Conservation (phyloP, 2,113 vertebrate genomes). For the Mohoua ochrocephala region DNA sequence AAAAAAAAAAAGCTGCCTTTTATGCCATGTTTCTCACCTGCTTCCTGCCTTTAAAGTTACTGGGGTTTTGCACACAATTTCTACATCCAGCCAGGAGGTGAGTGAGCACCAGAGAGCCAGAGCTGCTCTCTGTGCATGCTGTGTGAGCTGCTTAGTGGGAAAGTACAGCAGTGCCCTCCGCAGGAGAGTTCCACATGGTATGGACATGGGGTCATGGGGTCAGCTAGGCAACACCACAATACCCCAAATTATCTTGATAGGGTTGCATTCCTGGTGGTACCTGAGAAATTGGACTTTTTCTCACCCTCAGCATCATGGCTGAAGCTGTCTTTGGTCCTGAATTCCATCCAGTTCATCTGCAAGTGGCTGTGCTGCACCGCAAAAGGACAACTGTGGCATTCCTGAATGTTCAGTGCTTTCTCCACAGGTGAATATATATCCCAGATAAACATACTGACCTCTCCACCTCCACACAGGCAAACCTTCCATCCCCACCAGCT, state of each 20-base stretch:
- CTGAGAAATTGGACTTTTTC: background rate
- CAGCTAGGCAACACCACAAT: accelerated
- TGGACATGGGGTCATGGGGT: background rate
- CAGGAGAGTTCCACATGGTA: background rate
- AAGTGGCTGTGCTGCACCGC: background rate
- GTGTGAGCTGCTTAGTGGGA: background rate
- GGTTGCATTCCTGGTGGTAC: background rate
- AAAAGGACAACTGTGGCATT: background rate
- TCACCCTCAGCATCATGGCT: accelerated
- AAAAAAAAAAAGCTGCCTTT: background rate
- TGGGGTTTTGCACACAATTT: background rate
- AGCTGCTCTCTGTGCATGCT: background rate
- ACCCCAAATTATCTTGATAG: background rate
- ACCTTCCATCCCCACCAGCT: background rate
- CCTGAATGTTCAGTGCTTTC: background rate
- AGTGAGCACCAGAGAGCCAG: background rate
- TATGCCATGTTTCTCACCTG: background rate
- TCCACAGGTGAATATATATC: background rate
- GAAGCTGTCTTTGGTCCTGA: background rate
- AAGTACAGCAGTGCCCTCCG: constrained; percentile 24
- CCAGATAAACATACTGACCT: background rate
- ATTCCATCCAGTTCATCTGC: background rate
- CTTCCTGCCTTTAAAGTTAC: background rate
- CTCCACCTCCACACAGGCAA: background rate
- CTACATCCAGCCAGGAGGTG: background rate